Evolutionary conservation across 2,797 vertebrate species (phyloP), one percentile per base, ranked within the genome.

Genomic region (Sebastes iracundus): DNA sequence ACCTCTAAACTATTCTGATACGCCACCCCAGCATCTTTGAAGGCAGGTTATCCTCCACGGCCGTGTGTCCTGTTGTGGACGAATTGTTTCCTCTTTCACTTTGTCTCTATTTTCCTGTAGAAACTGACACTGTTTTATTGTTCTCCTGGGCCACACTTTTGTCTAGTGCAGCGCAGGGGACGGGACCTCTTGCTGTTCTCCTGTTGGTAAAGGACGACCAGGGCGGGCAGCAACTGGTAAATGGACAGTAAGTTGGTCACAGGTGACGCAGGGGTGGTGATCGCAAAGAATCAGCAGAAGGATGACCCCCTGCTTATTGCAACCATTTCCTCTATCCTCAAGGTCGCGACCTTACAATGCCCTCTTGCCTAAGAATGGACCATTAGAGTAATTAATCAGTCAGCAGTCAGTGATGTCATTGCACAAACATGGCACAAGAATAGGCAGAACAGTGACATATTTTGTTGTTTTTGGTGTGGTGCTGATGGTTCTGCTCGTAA

Each of bases 51-150:
- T 97, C 97, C 98, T 98, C 89, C 81, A 84, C 83, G 90, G 95
- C 97, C 96, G 95, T 86, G 93, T 95, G 96, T 97, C 96, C 97
- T 96, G 94, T 97, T 97, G 96, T 96, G 97, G 97, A 96, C 93
- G 95, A 97, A 99, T 97, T 97, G 96, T 96, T 99, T 99, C 98
- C 98, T 97, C 94, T 93, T 97, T 98, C 96, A 97, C 96, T 96
- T 95, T 94, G 94, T 95, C 94, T 95, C 84, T 87, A 89, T 94
- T 94, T 96, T 87, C 97, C 89, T 94, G 93, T 60, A 96, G 96
- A 97, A 97, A 97, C 96, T 96, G 97, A 98, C 96, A 97, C 95
- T 77, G 83, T 80, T 87, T 94, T 89, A 95, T 95, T 96, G 95
- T 96, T 96, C 93, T 94, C 87, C 58, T 32, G 92, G 91, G 91